Evolutionary conservation across 2,113 vertebrate genomes (phyloP), one percentile per base, ranked within the genome.

Genomic region (Atrichornis clamosus): DNA sequence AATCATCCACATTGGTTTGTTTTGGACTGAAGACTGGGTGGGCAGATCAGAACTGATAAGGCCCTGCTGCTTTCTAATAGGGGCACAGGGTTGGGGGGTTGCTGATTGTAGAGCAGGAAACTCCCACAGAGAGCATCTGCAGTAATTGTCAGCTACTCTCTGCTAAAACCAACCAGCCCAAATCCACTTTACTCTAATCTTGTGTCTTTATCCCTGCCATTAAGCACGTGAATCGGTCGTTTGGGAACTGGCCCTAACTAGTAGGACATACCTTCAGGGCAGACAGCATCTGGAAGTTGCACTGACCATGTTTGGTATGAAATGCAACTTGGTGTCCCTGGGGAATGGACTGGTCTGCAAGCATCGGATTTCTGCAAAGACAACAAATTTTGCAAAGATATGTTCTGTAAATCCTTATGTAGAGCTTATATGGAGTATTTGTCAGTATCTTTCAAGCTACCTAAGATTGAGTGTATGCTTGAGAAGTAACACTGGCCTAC

Each of bases 231-330:
- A 90, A 42, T 73, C 0, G 37, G n/a, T 72, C 3, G 2, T 75
- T 84, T 77, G 70, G 90, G 93, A 95, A 47, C 91, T 95, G 95
- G 93, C 84, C 95, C 56, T 52, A 90, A 72, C 89, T 67, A 33
- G 93, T 22, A 96, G 94, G 84, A 65, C 84, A 91, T 68, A 95
- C 81, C 89, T 96, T 73, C 85, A 91, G 94, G 91, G 89, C 94
- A 96, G 84, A 9, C 78, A 27, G 87, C 89, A 87, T 96, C 93
- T 95, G 96, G 93, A 94, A 87, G n/a, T 72, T 73, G 65, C 58
- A 46, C 75, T 96, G 94, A 91, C 93, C 84, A 83, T 96, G 94
- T 97, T 97, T 96, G 94, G 96, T 96, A 87, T 95, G 81, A 96
- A 97, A 93, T 76, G 77, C 65, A 81, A 4, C 87, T 84, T 42